A percentile compares a stretch with the other conserved stretches of the same genome.
Evolutionary conservation across 2,113 vertebrate genomes (phyloP).

Genomic region (Trichomycterus rosablanca): DNA sequence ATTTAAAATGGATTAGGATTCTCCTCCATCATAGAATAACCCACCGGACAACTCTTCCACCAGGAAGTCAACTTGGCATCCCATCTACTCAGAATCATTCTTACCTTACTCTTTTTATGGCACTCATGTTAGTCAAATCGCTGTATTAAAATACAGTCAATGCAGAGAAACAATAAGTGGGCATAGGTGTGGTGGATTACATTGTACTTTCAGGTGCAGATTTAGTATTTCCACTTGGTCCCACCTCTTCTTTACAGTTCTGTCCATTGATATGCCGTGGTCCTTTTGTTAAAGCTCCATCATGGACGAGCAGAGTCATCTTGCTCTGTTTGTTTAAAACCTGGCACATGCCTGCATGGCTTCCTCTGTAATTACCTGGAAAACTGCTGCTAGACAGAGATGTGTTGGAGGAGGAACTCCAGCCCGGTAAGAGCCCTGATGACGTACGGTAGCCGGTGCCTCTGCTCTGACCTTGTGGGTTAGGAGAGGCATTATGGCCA

Average conservation of each 20-base stretch:
- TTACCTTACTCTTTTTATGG: too few species aligned
- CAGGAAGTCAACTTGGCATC: too few species aligned
- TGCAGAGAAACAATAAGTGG: too few species aligned
- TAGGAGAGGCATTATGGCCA: conserved; percentile 83
- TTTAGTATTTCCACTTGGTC: conserved; percentile 5
- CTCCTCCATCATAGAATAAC: too few species aligned
- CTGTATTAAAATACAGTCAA: too few species aligned
- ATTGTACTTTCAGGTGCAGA: conserved; percentile 15
- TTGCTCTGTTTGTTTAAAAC: conserved; percentile 22
- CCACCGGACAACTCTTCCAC: too few species aligned
- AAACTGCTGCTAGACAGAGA: conserved; percentile 32
- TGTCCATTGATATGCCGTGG: conserved; percentile 16
- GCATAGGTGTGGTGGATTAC: too few species aligned
- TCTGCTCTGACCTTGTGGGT: conserved; percentile 28
- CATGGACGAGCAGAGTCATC: conserved; percentile 28
- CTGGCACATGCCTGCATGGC: background rate
- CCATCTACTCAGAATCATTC: too few species aligned
- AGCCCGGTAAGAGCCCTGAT: conserved; percentile 36
- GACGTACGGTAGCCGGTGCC: conserved; percentile 5
- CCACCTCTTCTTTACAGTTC: conserved; percentile 10
- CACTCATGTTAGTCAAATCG: too few species aligned
- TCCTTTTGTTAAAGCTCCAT: too few species aligned
- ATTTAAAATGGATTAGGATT: too few species aligned
- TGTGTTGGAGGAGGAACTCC: conserved; percentile 32
- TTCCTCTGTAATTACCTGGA: conserved; percentile 17